These are phyloP conservation scores for Tarsius wallacei DNA, from an alignment of 2,797 vertebrate species.

Conservation along the genomic window DNA sequence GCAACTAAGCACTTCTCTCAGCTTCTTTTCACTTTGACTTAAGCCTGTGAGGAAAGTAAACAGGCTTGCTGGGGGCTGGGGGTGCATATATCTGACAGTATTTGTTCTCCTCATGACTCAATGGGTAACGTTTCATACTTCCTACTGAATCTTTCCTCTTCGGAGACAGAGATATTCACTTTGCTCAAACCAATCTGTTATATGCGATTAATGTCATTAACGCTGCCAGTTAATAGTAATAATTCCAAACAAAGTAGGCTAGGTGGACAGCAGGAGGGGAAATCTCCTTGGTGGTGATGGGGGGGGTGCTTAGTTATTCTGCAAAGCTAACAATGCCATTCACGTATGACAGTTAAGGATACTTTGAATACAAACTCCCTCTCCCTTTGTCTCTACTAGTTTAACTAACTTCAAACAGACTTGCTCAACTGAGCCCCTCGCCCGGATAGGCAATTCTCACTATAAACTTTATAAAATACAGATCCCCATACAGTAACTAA, in stretches of 20 bases:
- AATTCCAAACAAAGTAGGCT: conserved; percentile 82
- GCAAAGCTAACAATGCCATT: conserved; percentile 71
- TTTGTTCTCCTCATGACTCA: conserved; percentile 82
- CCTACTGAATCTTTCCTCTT: conserved; percentile 86
- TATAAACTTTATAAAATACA: conserved; percentile 81
- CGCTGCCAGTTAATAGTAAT: conserved; percentile 86
- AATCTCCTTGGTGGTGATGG: not conserved
- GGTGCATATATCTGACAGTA: conserved; percentile 43
- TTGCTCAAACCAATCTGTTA: conserved; percentile 88
- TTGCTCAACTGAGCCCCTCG: conserved; percentile 69
- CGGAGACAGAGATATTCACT: conserved; percentile 85
- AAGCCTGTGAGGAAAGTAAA: not conserved
- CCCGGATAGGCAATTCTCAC: conserved; percentile 79
- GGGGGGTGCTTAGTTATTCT: not conserved
- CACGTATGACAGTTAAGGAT: conserved; percentile 23
- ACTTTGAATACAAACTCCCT: conserved; percentile 75
- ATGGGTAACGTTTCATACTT: conserved; percentile 86
- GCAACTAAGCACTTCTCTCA: conserved; percentile 68
- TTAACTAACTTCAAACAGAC: conserved; percentile 80
- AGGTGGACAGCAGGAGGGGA: conserved; percentile 72
- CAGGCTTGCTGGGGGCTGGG: not conserved
- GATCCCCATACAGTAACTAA: conserved; percentile 73
- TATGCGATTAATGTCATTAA: conserved; percentile 88
- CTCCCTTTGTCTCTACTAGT: conserved; percentile 73
- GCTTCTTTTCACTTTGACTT: conserved; percentile 75